Conservation (phyloP, 2,113 vertebrate species). For the Antennarius striatus region DNA sequence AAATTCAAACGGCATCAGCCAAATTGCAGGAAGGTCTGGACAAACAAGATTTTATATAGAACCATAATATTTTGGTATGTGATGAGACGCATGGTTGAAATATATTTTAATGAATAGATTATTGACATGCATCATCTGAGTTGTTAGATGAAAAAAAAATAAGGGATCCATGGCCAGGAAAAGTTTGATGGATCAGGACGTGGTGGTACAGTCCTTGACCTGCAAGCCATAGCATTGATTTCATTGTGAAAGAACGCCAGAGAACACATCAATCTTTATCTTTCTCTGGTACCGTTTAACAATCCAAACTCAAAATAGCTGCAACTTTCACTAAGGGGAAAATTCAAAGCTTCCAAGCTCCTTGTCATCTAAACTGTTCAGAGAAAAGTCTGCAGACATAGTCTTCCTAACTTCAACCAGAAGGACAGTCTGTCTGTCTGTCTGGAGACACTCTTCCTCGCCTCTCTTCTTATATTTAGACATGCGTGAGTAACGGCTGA, state of each 20-base stretch:
- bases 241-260: neutral
- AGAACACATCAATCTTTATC: too few species aligned
- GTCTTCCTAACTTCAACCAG: conserved; percentile 9
- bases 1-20: conserved; percentile 14
- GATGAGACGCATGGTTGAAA: neutral
- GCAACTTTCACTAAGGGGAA: too few species aligned
- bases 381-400: conserved; percentile 2
- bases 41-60: neutral
- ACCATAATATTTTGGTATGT: neutral
- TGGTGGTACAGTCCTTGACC: neutral
- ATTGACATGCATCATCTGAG: conserved; percentile 10
- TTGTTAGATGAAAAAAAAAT: conserved; percentile 6
- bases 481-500: conserved; percentile 48
- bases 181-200: neutral
- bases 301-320: too few species aligned
- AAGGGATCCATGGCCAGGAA: conserved; percentile 1
- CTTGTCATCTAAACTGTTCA: neutral
- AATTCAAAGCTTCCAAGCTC: too few species aligned
- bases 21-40: neutral
- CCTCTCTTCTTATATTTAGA: conserved; percentile 70
- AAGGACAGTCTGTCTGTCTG: neutral
- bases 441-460: conserved; percentile 46
- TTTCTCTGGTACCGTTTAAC: too few species aligned
- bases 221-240: neutral
- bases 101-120: neutral